Conservation (phyloP, 2,113 vertebrate genomes). For the Chlorodrepanis virens region DNA sequence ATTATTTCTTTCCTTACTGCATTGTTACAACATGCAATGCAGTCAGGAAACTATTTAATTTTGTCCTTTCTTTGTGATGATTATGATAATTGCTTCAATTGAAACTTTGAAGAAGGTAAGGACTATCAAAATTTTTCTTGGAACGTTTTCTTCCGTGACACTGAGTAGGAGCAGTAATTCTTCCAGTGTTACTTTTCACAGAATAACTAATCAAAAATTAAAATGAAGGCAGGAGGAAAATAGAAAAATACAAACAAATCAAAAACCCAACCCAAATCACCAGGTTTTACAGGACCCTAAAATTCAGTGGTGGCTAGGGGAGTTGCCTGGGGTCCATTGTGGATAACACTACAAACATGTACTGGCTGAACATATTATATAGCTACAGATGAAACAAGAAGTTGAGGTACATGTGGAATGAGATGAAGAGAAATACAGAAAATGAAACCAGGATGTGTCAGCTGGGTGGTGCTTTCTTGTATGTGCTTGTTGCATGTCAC, state of each 20-base stretch:
- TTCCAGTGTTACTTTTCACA: not conserved
- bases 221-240: not conserved
- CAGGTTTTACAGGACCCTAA: not conserved
- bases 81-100: not conserved
- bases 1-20: not conserved
- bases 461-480: not conserved
- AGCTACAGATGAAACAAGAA: not conserved
- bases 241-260: not conserved
- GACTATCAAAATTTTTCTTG: not conserved
- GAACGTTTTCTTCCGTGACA: not conserved
- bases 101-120: not conserved
- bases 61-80: not conserved
- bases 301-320: not conserved
- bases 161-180: not conserved
- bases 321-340: not conserved
- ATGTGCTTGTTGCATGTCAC: not conserved
- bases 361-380: not conserved
- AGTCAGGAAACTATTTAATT: not conserved
- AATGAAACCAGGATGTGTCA: not conserved
- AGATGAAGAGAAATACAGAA: not conserved
- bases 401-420: not conserved
- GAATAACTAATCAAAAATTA: not conserved
- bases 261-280: not conserved
- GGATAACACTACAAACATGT: not conserved
- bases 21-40: not conserved